A percentile compares a stretch with the other conserved stretches of the same genome.
Evolutionary conservation across 1,140 invertebrate genomes (phyloP).

Genomic region (Scylla paramamosain): DNA sequence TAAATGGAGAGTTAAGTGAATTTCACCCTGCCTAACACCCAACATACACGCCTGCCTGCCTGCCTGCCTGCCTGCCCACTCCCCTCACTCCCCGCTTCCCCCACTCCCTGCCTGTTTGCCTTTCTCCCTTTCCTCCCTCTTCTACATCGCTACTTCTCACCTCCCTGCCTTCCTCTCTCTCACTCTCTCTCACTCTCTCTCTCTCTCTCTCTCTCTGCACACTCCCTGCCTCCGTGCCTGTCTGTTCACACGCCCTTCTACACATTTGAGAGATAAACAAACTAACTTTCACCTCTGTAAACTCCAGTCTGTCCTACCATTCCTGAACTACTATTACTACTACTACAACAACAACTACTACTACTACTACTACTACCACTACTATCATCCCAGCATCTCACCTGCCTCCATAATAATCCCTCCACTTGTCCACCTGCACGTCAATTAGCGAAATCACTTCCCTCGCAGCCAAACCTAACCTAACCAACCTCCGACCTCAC

Average conservation of each 20-base stretch:
- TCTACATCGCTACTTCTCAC: neutral
- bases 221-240: neutral
- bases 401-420: neutral
- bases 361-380: constrained; percentile 1
- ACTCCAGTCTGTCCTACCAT: neutral
- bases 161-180: neutral
- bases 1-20: neutral
- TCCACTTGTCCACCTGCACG: neutral
- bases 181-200: neutral
- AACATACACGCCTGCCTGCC: neutral
- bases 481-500: too few species aligned
- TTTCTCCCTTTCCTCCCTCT: neutral
- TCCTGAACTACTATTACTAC: neutral
- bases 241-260: neutral
- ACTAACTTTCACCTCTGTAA: neutral
- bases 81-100: too few species aligned
- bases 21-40: neutral
- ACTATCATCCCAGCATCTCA: neutral
- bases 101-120: too few species aligned
- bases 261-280: neutral
- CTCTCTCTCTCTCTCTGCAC: neutral
- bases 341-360: neutral
- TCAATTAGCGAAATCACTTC: neutral
- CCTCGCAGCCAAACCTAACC: neutral
- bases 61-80: neutral